Percentiles rank a stretch among this genome's conserved stretches.
phyloP scores from a whole-genome alignment of 2,888 invertebrate genomes.

The Clitarchus hookeri region DNA sequence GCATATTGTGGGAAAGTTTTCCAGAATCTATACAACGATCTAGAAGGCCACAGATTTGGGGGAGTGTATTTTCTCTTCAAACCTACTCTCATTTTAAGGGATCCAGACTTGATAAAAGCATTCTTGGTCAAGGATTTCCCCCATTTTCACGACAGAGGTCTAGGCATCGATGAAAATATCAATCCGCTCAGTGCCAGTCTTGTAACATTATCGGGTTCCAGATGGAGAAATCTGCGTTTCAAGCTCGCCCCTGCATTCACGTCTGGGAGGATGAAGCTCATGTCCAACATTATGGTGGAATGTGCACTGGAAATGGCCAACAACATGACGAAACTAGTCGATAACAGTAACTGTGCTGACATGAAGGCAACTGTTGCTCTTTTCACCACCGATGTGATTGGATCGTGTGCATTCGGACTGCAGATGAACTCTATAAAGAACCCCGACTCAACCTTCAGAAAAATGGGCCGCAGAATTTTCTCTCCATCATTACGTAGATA shows the following conservation, averaged over 20 bases:
- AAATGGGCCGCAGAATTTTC: constrained; percentile 52
- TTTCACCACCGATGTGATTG: constrained; percentile 59
- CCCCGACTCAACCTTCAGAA: constrained; percentile 53
- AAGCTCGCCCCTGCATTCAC: constrained; percentile 62
- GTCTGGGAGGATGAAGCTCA: constrained; percentile 60
- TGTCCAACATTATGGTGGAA: constrained; percentile 57
- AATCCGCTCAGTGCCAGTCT: constrained; percentile 54
- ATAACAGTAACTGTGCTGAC: constrained; percentile 47
- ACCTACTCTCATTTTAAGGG: background rate
- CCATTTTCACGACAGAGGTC: constrained; percentile 34
- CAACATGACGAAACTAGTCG: constrained; percentile 50
- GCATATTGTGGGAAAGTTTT: constrained; percentile 23
- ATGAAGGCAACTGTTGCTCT: constrained; percentile 53
- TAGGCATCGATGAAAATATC: constrained; percentile 46
- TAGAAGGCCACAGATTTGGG: constrained; percentile 23
- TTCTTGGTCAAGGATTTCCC: constrained; percentile 32
- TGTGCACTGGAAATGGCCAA: constrained; percentile 55
- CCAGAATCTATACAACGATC: constrained; percentile 23
- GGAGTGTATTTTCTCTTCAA: constrained; percentile 42
- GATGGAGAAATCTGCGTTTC: constrained; percentile 59
- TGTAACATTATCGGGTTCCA: constrained; percentile 56
- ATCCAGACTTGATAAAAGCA: constrained; percentile 27
- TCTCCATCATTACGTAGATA: constrained; percentile 48
- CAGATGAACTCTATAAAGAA: constrained; percentile 55
- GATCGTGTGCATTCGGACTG: constrained; percentile 57